These are phyloP conservation scores for Eumacrocentrus americanus DNA, from an alignment of 2,888 invertebrate genomes.

Conservation along the genomic window DNA sequence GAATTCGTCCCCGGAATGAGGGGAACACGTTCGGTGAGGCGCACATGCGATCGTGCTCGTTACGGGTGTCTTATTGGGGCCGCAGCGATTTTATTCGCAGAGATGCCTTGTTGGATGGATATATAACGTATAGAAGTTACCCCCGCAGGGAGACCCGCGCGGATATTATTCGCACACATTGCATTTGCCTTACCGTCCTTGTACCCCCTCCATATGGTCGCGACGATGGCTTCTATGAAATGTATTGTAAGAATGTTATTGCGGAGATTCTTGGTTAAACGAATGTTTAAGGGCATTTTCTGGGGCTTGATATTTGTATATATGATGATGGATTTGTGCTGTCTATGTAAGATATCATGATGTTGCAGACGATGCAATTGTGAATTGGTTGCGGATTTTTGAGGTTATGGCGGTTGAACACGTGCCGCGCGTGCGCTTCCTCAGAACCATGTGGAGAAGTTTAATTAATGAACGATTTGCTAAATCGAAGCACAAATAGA, in stretches of 20 bases:
- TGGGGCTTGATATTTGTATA: too few species aligned
- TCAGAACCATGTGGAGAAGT: slow-evolving; percentile 47
- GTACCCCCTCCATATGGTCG: too few species aligned
- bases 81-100: slow-evolving; percentile 29
- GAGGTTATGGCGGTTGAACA: slow-evolving; percentile 45
- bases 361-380: not conserved
- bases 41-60: too few species aligned
- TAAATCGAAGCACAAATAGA: too few species aligned
- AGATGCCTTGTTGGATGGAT: slow-evolving; percentile 12
- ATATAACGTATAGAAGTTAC: slow-evolving; percentile 29
- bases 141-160: slow-evolving; percentile 31
- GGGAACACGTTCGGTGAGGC: slow-evolving; percentile 38
- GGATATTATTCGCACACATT: slow-evolving; percentile 23
- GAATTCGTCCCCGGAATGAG: slow-evolving; percentile 3
- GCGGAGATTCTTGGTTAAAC: too few species aligned
- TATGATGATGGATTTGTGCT: not conserved
- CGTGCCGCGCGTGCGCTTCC: slow-evolving; percentile 53
- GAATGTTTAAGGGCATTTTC: too few species aligned
- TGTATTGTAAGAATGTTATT: too few species aligned
- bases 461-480: not conserved
- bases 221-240: too few species aligned
- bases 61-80: slow-evolving; percentile 45
- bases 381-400: not conserved
- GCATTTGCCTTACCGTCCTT: slow-evolving; percentile 26
- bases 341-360: too few species aligned